phyloP scores from a whole-genome alignment of 2,888 invertebrate species.

The Smittia aterrima region DNA sequence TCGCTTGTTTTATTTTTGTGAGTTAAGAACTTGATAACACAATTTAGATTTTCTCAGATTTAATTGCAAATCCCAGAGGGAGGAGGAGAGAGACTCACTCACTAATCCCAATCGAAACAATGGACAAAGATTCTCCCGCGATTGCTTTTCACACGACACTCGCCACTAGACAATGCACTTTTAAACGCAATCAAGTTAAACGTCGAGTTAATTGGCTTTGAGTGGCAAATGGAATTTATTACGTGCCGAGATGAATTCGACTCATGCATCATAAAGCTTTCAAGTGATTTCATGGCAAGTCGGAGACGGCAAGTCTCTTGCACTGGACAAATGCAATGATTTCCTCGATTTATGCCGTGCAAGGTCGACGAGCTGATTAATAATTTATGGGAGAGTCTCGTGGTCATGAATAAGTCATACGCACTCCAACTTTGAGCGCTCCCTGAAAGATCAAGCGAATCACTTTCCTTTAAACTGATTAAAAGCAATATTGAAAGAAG shows the following conservation, averaged over 20 bases:
- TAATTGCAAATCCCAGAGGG: neutral
- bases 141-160: conserved; percentile 37
- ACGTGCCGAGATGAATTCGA: neutral
- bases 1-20: neutral
- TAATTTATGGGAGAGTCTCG: neutral
- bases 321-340: neutral
- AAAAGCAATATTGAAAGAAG: no score
- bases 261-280: neutral
- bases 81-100: neutral
- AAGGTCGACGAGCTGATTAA: conserved; percentile 20
- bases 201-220: conserved; percentile 36
- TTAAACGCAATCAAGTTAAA: conserved; percentile 34
- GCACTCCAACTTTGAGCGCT: no score
- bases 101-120: conserved; percentile 13
- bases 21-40: conserved; percentile 38
- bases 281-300: no score
- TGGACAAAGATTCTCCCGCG: conserved; percentile 21
- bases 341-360: neutral
- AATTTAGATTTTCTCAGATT: conserved; percentile 38
- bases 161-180: conserved; percentile 34
- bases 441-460: neutral
- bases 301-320: no score
- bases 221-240: conserved; percentile 31
- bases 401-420: conserved; percentile 5
- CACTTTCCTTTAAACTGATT: no score